Conservation (phyloP, 2,888 invertebrate genomes). For the Mythimna impura region DNA sequence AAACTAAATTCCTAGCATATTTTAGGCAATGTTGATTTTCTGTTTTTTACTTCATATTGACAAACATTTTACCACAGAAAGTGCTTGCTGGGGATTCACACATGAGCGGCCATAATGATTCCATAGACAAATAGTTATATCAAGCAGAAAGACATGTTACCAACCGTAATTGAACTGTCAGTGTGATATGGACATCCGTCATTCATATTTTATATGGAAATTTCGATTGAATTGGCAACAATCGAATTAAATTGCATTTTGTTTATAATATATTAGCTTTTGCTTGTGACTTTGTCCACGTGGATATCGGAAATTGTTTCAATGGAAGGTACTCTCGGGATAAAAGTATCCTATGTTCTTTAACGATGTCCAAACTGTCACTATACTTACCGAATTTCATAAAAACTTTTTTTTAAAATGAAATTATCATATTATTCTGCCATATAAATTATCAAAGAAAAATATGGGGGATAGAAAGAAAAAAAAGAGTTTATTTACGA, state of each 20-base stretch:
- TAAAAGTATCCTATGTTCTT: too few species aligned
- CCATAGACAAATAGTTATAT: constrained; percentile 47
- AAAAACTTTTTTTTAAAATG: too few species aligned
- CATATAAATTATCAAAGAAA: too few species aligned
- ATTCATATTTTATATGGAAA: constrained; percentile 9
- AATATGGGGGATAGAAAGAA: too few species aligned
- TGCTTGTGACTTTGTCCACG: neutral
- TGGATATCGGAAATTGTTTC: neutral
- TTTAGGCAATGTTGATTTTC: constrained; percentile 3
- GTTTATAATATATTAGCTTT: neutral
- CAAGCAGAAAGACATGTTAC: constrained; percentile 28
- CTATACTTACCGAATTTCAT: too few species aligned
- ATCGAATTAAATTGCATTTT: neutral
- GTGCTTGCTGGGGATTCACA: constrained; percentile 37
- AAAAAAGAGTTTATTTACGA: too few species aligned
- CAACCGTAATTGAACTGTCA: constrained; percentile 46
- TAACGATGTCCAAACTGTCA: too few species aligned
- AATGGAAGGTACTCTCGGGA: too few species aligned
- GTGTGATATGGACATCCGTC: constrained; percentile 40
- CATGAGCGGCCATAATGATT: constrained; percentile 45
- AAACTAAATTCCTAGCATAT: neutral
- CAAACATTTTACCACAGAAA: constrained; percentile 15
- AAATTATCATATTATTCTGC: too few species aligned
- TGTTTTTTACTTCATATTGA: constrained; percentile 7
- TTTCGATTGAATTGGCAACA: neutral